A percentile compares a stretch with the other conserved stretches of the same genome.
Evolutionary conservation across 1,140 invertebrate genomes (phyloP).

Genomic region (Micrasema longulum): DNA sequence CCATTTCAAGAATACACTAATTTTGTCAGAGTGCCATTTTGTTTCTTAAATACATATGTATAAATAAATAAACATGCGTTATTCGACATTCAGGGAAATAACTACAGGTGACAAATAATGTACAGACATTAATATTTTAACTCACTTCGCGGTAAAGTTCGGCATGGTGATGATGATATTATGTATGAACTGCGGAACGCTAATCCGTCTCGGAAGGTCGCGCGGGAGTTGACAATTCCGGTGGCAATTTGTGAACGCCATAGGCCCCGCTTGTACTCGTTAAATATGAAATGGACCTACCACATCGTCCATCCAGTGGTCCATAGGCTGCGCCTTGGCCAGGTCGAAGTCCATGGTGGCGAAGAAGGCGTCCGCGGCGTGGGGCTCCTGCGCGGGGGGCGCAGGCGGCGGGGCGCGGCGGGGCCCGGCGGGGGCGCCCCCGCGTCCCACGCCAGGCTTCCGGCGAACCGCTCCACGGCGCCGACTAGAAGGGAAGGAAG

Average conservation of each 20-base stretch:
- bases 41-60: no score
- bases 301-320: conserved; percentile 53
- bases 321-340: conserved; percentile 39
- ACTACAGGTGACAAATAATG: neutral
- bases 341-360: conserved; percentile 47
- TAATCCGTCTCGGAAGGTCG: neutral
- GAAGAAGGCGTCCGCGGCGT: conserved; percentile 37
- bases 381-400: conserved; percentile 7
- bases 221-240: neutral
- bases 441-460: conserved; percentile 28
- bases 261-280: neutral
- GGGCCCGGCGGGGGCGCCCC: conserved; percentile 3
- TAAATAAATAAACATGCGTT: no score
- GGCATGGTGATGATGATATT: neutral
- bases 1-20: no score
- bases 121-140: neutral
- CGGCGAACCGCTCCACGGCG: conserved; percentile 25
- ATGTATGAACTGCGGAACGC: neutral
- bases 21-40: no score
- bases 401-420: neutral
- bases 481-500: neutral
- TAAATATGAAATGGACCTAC: conserved; percentile 14
- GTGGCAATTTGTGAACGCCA: neutral
- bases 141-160: neutral
- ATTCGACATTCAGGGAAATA: no score